Base-by-base conservation (phyloP, 2,113 vertebrate genomes). In the Solea solea region DNA sequence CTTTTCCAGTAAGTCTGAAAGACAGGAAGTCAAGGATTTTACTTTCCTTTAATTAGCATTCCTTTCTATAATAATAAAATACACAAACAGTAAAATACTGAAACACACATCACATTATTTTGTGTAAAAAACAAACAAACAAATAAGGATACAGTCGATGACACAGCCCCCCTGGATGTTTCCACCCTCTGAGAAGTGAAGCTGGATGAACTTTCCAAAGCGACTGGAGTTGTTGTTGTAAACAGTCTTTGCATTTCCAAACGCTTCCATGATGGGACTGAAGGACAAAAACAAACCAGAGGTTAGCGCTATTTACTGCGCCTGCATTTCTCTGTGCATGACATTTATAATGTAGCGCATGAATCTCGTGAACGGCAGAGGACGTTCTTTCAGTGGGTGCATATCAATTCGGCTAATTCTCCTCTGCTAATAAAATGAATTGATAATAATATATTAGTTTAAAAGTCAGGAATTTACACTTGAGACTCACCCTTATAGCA, bases 201-300 rank as follows among this genome's bases (percentile, higher is more conserved):
- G 94, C 85, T 96, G 96, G 86, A 97, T 96, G 83, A 97, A 97
- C 83, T 97, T 97, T 66, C 96, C 96, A 62, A 97, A 97, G 67
- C 96, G 95, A 58, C 96, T 97, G 79, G 96, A 97, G 87, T 97
- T 97, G 90, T 97, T 97, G 91, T 97, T 97, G 91, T 97, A 97
- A 81, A 97, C 95, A 0, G 96, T 97, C 85, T 96, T 97, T 50
- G 96, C 96, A 15, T 97, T 97, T 55, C 96, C 96, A 78, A 97
- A 97, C 1, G 95, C 96, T 71, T 97, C 96, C 93, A 97, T 95
- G 81, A 97, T 95, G 1, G 96, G 96, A 81, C 96, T 97, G 86
- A 2, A 74, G 54, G 80, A 45, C 41, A 57, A 61, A 52, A 59
- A 45, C 9, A 59, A 44, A 44, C 1, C 14, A 15, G 2, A 9